Evolutionary conservation across 2,113 vertebrate genomes (phyloP).

Genomic region (Mohoua ochrocephala): DNA sequence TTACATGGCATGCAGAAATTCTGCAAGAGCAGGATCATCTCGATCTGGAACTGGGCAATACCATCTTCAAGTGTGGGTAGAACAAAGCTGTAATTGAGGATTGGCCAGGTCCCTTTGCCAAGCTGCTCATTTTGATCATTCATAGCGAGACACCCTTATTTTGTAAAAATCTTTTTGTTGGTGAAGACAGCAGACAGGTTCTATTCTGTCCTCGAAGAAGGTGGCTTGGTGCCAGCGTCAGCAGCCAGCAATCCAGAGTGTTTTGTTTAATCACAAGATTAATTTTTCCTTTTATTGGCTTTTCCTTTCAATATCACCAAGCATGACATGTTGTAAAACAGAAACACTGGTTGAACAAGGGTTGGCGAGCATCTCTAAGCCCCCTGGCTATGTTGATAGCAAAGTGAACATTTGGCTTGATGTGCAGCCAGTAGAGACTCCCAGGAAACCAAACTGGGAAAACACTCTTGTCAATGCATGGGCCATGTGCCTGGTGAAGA

Average conservation of each 20-base stretch:
- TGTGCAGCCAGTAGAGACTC: conserved; percentile 27
- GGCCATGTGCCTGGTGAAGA: not conserved
- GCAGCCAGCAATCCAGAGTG: conserved; percentile 33
- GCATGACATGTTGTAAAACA: conserved; percentile 56
- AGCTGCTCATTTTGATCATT: conserved; percentile 10
- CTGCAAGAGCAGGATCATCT: not conserved
- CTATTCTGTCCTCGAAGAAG: not conserved
- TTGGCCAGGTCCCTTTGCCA: not conserved
- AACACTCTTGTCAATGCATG: not conserved
- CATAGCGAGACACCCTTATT: not conserved
- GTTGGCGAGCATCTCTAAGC: conserved; percentile 16
- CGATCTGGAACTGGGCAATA: not conserved
- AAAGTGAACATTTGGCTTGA: conserved; percentile 52
- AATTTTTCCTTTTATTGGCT: conserved; percentile 56
- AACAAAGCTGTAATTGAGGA: not conserved
- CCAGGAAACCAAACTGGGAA: not conserved
- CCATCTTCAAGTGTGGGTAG: not conserved
- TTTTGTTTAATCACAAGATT: conserved; percentile 50
- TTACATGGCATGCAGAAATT: not conserved
- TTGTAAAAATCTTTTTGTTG: conserved; percentile 1
- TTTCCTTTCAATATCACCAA: conserved; percentile 33
- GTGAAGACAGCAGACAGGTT: conserved; percentile 42
- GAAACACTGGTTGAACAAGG: conserved; percentile 34
- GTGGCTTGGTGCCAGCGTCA: conserved; percentile 2
- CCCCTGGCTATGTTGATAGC: conserved; percentile 41